Evolutionary conservation across 2,797 vertebrate genomes (phyloP), one percentile per base, ranked within the genome.

Genomic region (Mormyrus hasselquistii): DNA sequence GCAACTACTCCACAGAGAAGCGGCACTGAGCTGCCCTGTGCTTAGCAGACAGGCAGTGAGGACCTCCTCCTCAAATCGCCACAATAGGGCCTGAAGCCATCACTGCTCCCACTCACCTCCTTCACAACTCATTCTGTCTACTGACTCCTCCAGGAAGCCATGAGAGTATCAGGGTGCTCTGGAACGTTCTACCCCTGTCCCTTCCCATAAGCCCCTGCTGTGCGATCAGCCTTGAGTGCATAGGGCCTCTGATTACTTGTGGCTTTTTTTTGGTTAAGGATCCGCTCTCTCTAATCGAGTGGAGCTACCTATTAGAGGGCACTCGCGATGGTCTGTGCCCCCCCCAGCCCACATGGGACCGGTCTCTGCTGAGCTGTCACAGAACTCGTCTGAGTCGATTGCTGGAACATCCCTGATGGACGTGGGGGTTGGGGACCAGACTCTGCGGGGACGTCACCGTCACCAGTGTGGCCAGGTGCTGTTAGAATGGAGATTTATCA

Each of bases 311-410:
- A 34, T 88, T 90, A 91, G 91, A 92, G 91, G 91, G 87, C 91
- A 86, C 1, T 7, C 0, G 22, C 4, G 2, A 55, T 16, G 25
- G 50, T 55, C 22, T 38, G 25, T 50, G 25, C 84, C 84, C 84
- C 52, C 65, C 90, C 85, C 82, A 65, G 62, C 55, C 29, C 49
- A 53, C 87, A 57, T n/a, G 88, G 86, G 84, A 84, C 90, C 79
- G 87, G 91, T 90, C 22, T 69, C 86, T 88, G 83, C 87, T 62
- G 89, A 90, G 90, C 93, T 90, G 93, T 93, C 92, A 94, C 87
- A 91, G 89, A 90, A 94, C 93, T 92, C 95, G 95, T 95, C 94
- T 92, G n/a, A 82, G 91, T 83, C 92, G 89, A 95, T 95, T 90
- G 90, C 89, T 4, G 16, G 53, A 62, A 55, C 14, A 57, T n/a